Evolutionary conservation across 1,140 invertebrate genomes (phyloP), one percentile per base, ranked within the genome.

Genomic region (Aleiodes sp.): DNA sequence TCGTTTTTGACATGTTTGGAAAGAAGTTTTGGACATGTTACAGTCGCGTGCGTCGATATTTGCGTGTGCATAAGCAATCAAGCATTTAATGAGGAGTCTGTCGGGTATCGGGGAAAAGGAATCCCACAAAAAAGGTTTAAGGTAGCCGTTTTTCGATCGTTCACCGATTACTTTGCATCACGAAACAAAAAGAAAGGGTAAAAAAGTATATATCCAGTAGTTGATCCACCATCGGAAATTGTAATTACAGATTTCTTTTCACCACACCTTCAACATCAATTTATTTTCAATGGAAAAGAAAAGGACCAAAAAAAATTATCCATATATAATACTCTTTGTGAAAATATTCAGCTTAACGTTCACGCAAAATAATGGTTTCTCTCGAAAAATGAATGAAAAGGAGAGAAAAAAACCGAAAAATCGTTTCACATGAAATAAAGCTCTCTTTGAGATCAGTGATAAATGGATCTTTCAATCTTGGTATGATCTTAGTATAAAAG

Each of bases 31-130:
- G 1, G 12, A 33, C 1, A 31, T 59, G 56, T 59, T 31, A 26
- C n/a, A 59, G 56, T 59, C 28, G 56, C 56, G 28, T 59, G 56
- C 56, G 24, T 59, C 28, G 28, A 59, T 59, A 59, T 28, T 31
- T 59, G 56, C 28, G 29, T 59, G 56, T 59, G 56, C 28, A 59
- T 59, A 59, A 59, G 56, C 56, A 59, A 59, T 59, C 56, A 8
- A 59, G 28, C 10, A 14, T 59, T 59, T 59, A 59, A 59, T 33
- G 56, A 59, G 56, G 56, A 59, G 46, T 52, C 46, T 26, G 46
- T 21, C 46, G 46, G 46, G 19, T 52, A 52, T 52, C 46, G 26
- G 46, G 21, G n/a, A 52, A 52, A 52, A 52, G 26, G 46, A 52
- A 52, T 52, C 46, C 12, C 46, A 52, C 46, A 52, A 52, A 52